Evolutionary conservation across 53 echinoderm and acorn worm genomes (phyloP).

Genomic region (Echinarachnius parma): DNA sequence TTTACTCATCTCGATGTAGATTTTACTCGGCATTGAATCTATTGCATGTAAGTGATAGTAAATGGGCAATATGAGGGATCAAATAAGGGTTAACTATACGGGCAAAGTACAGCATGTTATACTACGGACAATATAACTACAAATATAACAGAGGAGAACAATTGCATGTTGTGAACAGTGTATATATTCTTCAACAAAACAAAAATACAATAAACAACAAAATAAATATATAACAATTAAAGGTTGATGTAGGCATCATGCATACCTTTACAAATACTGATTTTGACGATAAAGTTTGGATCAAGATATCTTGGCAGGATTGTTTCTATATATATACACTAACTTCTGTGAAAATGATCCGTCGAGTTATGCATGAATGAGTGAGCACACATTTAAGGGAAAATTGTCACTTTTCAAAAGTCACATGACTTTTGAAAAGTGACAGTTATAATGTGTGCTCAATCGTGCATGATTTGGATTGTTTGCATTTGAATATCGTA

Average conservation of each 20-base stretch:
- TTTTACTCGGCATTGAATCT: slow-evolving; percentile 13
- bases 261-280: slow-evolving; percentile 1
- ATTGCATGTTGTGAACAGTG: slow-evolving; percentile 8
- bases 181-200: not conserved
- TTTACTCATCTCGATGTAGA: slow-evolving; percentile 5
- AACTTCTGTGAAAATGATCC: too few relatives aligned
- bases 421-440: too few relatives aligned
- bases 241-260: slow-evolving; percentile 7
- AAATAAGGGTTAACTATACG: not conserved
- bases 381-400: too few relatives aligned
- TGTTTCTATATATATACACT: too few relatives aligned
- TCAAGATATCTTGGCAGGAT: too few relatives aligned
- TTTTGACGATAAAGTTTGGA: too few relatives aligned
- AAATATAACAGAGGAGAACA: slow-evolving; percentile 11
- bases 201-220: not conserved
- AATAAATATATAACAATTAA: not conserved
- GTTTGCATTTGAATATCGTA: too few relatives aligned
- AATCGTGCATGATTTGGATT: too few relatives aligned
- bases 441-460: too few relatives aligned
- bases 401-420: too few relatives aligned
- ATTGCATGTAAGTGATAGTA: slow-evolving; percentile 3
- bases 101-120: slow-evolving; percentile 14
- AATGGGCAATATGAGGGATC: slow-evolving; percentile 12
- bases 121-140: slow-evolving; percentile 14
- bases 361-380: too few relatives aligned